A percentile compares a stretch with the other conserved stretches of the same genome.
These are phyloP conservation scores for Melanotaenia nigrans DNA, from an alignment of 2,797 vertebrate genomes.

Conservation along the genomic window DNA sequence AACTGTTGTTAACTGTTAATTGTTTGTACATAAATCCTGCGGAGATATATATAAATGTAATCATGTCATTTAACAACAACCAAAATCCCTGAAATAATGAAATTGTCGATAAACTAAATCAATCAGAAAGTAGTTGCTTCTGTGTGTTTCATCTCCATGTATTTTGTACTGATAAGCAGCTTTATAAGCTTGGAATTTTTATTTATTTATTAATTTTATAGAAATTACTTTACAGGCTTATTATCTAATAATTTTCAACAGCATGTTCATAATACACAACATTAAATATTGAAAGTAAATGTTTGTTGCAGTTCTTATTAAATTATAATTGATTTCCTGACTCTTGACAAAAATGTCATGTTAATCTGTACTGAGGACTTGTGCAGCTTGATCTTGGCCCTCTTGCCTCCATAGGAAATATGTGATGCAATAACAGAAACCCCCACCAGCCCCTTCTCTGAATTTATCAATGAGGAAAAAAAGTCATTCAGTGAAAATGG, in stretches of 20 bases:
- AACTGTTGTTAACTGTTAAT: neutral
- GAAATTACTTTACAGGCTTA: neutral
- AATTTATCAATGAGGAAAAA: conserved; percentile 65
- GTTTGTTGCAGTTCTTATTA: neutral
- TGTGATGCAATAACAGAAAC: conserved; percentile 71
- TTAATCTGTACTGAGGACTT: neutral
- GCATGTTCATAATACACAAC: neutral
- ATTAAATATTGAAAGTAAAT: neutral
- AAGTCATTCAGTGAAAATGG: conserved; percentile 43
- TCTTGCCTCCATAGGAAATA: conserved; percentile 45
- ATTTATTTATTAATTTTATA: neutral
- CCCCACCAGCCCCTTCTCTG: conserved; percentile 61
- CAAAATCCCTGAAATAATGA: neutral
- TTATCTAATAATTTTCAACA: neutral
- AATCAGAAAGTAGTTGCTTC: neutral
- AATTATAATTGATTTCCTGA: neutral
- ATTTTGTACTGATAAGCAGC: neutral
- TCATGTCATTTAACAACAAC: neutral
- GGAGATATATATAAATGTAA: neutral
- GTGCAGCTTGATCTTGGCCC: conserved; percentile 4
- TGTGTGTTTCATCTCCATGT: neutral
- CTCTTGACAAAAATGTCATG: neutral
- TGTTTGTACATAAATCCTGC: neutral
- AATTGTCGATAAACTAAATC: neutral
- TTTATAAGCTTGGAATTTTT: neutral